Base-by-base conservation (phyloP, 2,797 vertebrate species). In the Acanthurus lineatus region DNA sequence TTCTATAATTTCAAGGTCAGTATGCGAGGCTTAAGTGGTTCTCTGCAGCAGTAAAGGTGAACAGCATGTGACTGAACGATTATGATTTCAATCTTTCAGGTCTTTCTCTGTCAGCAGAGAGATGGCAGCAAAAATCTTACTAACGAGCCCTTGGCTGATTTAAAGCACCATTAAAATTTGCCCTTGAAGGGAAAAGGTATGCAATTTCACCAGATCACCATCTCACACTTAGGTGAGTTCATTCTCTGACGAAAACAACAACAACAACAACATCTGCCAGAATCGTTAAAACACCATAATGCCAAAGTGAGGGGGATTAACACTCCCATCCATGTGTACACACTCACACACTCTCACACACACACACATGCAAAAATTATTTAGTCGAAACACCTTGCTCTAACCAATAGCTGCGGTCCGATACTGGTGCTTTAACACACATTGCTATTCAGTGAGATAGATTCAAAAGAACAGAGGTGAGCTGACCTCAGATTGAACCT, bases 221-320 rank as follows among this genome's bases (percentile, higher is more conserved):
- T 81, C 80, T 88, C 85, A 70, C 86, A 88, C 74, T 84, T 85
- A 83, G 81, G 82, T 87, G 86, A 90, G 73, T 86, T 88, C 71
- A 82, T 87, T 85, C 54, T 76, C 67, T 16, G 72, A 74, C 79
- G 79, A 80, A 69, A 89, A 90, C 85, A 89, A 83, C 86, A 88
- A 77, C 86, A 88, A 77, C 69, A 89, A 76, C 75, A 88, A 79
- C 86, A 89, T 88, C 91, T 93, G 91, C 87, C 73, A 63, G 62
- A 90, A 82, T 89, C 88, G n/a, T 91, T 93, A 90, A 92, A 93
- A 89, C 63, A 57, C 82, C 80, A 91, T 92, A 85, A 88, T 78
- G 76, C 68, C 64, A 57, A 61, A 78, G 60, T 70, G 76, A 73
- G 72, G 65, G 57, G 79, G 68, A 75, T 76, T 67, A 85, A 79